Evolutionary conservation across 1,140 invertebrate genomes (phyloP).

Genomic region (Meteorus sp.): DNA sequence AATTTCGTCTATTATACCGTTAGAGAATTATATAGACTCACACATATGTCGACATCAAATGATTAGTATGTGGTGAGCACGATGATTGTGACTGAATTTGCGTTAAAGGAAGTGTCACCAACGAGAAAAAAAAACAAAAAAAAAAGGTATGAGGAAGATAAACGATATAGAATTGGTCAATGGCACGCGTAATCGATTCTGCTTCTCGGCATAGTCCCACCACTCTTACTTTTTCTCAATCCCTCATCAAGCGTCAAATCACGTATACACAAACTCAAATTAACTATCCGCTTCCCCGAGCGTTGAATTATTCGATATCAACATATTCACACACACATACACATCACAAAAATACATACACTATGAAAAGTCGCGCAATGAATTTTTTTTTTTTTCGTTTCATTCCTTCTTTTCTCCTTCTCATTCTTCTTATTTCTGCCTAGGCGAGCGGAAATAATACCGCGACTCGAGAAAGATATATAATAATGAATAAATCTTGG

Average conservation of each 20-base stretch:
- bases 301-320: not conserved
- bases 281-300: conserved; percentile 5
- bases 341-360: not conserved
- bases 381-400: not conserved
- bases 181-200: conserved; percentile 48
- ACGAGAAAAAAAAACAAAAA: not conserved
- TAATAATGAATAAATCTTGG: conserved; percentile 11
- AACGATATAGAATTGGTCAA: conserved; percentile 43
- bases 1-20: too few relatives aligned
- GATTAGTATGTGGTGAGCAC: too few relatives aligned
- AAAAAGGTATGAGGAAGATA: not conserved
- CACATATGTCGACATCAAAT: too few relatives aligned
- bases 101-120: not conserved
- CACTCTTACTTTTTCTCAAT: not conserved
- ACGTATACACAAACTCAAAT: not conserved
- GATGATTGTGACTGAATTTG: too few relatives aligned
- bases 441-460: not conserved
- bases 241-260: conserved; percentile 1
- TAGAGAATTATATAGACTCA: too few relatives aligned
- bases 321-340: not conserved
- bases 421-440: not conserved
- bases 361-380: too few relatives aligned
- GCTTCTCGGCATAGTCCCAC: conserved; percentile 24
- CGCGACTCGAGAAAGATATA: not conserved
- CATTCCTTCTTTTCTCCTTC: not conserved